Base-by-base conservation (phyloP, 2,888 invertebrate genomes). In the Cyrtodaria siliqua region DNA sequence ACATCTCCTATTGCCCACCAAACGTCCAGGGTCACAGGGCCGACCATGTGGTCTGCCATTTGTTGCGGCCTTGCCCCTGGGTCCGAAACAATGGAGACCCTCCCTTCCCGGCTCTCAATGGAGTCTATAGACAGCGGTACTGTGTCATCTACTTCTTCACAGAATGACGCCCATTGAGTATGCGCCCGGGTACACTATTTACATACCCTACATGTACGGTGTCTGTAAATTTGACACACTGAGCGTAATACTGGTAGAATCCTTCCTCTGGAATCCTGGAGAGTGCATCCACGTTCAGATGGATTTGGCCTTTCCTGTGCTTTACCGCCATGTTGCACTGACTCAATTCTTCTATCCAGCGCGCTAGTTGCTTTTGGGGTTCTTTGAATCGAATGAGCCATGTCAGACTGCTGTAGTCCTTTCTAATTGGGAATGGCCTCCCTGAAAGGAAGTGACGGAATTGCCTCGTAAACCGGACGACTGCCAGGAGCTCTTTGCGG, bases 271-370 rank as follows among this genome's bases (percentile, higher is more conserved):
- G 57, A 14, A 23, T 38, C 12, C 56, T 29, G 44, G 71, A 71
- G 6, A 71, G 23, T 29, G 50, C 64, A 42, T 64, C 71, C 8
- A 64, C 64, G 42, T 71, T 64, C 42, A n/a, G 33, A 53, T 71
- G 71, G 23, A 55, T 50, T n/a, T 23, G n/a, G 1, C 69, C 70
- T 12, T 62, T 16, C 20, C 62, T 23, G 24, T 72, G 64, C 23
- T n/a, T 29, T 6, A 72, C 12, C 0, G 26, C 44, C 29, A 72
- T 66, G 20, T 59, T 47, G 53, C 66, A 64, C n/a, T 72, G 59
- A 20, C 44, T 40, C 9, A 64, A 47, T 52, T 53, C 47, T 47
- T 53, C 59, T 24, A 61, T 26, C 61, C 52, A 44, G 3, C 44
- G 44, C 4, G 44, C 44, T 16, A 44, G n/a, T 20, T 44, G 44